Percentiles rank a stretch among this genome's conserved stretches.
Conservation (phyloP, 2,113 vertebrate species). For the Plestiodon gilberti region DNA sequence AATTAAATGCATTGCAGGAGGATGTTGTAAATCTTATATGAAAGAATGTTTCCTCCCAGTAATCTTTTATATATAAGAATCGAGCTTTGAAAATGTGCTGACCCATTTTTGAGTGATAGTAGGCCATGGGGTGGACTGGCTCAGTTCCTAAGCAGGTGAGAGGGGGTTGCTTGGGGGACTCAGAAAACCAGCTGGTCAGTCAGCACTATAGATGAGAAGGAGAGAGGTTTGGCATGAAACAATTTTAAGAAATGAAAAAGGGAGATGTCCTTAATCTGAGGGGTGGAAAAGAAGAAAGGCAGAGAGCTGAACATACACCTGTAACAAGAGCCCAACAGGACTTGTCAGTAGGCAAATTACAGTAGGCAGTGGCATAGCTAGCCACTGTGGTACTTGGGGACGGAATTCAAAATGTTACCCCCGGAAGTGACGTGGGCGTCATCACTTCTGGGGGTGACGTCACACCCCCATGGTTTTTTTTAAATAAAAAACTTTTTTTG, state of each 20-base stretch:
- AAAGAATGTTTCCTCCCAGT: background rate
- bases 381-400: no score
- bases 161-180: background rate
- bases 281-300: background rate
- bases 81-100: background rate
- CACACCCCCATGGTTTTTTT: no score
- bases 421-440: no score
- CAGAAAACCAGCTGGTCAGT: no score
- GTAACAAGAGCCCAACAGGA: background rate
- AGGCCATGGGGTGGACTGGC: background rate
- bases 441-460: no score
- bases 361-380: no score
- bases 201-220: background rate
- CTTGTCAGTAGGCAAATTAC: background rate
- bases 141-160: fast-evolving
- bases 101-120: background rate
- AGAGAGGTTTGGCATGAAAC: background rate
- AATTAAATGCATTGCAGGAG: no score
- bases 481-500: no score
- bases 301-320: background rate
- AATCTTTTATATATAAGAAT: background rate
- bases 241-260: background rate
- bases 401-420: no score
- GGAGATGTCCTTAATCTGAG: background rate
- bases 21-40: background rate